Evolutionary conservation across 2,888 invertebrate species (phyloP).

Genomic region (Seira musarum): DNA sequence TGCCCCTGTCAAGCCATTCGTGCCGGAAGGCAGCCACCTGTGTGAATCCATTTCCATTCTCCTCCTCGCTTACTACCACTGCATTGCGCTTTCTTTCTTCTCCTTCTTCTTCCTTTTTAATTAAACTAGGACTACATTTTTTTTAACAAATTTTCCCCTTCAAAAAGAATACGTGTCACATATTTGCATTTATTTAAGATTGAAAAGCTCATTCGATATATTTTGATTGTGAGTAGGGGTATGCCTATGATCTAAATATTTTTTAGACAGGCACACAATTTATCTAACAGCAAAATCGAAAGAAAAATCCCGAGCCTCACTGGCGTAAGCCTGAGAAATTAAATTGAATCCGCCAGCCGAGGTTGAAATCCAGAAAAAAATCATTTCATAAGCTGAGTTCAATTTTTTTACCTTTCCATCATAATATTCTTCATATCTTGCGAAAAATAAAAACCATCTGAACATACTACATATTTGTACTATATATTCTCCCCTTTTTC

Average conservation of each 20-base stretch:
- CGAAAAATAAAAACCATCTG: not conserved
- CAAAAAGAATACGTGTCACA: not conserved
- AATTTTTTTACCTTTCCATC: not conserved
- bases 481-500: too few relatives aligned
- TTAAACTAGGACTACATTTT: not conserved
- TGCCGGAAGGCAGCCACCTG: conserved; percentile 10
- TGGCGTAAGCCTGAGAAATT: not conserved
- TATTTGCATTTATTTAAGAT: too few relatives aligned
- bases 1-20: not conserved
- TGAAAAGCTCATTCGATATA: too few relatives aligned
- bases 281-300: not conserved
- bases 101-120: not conserved
- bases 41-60: conserved; percentile 1
- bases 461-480: not conserved
- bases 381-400: not conserved
- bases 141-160: not conserved
- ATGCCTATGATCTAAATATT: too few relatives aligned
- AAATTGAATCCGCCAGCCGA: not conserved
- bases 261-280: too few relatives aligned
- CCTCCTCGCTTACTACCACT: not conserved
- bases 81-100: conserved; percentile 1
- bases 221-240: too few relatives aligned
- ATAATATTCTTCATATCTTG: too few relatives aligned
- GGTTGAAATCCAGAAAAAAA: not conserved
- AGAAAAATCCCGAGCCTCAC: not conserved